Evolutionary conservation across 1,140 invertebrate genomes (phyloP).

Genomic region (Stenopsyche tienmushanensis): DNA sequence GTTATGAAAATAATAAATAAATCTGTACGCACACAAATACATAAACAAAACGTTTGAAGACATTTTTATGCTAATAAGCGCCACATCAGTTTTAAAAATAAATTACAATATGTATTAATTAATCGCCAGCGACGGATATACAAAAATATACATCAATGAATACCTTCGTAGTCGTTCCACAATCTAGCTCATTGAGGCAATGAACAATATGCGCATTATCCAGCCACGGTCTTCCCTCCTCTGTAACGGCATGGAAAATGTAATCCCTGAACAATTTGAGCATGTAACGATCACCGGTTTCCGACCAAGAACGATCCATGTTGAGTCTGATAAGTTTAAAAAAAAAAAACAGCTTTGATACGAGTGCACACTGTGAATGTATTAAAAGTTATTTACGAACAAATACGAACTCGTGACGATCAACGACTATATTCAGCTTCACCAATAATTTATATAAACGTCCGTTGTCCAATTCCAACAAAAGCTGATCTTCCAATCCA

Average conservation of each 20-base stretch:
- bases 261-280: conserved; percentile 97
- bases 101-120: too few species aligned
- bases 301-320: conserved; percentile 91
- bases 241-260: conserved; percentile 91
- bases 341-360: too few species aligned
- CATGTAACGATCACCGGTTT: conserved; percentile 97
- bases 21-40: too few species aligned
- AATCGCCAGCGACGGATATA: too few species aligned
- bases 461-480: conserved; percentile 94
- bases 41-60: too few species aligned
- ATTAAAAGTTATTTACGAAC: background rate
- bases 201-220: conserved; percentile 94
- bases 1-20: too few species aligned
- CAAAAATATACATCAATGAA: too few species aligned
- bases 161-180: conserved; percentile 85
- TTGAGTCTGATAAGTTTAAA: conserved; percentile 69
- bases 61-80: too few species aligned
- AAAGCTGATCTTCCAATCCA: conserved; percentile 85
- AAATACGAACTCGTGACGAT: conserved; percentile 82
- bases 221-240: conserved; percentile 91
- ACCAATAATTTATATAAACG: conserved; percentile 85
- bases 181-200: conserved; percentile 92
- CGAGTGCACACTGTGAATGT: too few species aligned
- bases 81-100: too few species aligned
- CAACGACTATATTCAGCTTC: conserved; percentile 90